Evolutionary conservation across 2,888 invertebrate species (phyloP), one percentile per base, ranked within the genome.

Genomic region (Rhamphomyia laevipes): DNA sequence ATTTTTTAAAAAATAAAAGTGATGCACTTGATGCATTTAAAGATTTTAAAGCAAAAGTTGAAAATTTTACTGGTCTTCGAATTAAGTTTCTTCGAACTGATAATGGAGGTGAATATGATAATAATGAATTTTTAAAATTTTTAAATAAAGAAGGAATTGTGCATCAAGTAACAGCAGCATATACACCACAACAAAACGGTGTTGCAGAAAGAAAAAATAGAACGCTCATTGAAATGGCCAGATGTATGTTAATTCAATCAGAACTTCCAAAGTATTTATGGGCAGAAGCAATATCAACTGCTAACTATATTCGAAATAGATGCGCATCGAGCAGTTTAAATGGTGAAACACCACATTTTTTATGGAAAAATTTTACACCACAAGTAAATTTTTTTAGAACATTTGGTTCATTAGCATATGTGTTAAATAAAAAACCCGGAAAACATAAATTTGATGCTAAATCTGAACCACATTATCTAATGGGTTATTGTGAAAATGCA

Each of bases 371-470:
- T 10, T 10, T 3, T 4, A 17, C 2, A 13, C 31, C 44, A 11
- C 15, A 15, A 31, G 33, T 44, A 12, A 31, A 12, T 17, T 44
- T 17, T 10, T 17, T 17, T 4, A 38, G 17, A 38, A 17, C 16
- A 10, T 44, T 44, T 15, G 44, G 44, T 10, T 17, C 31, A n/a
- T 11, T 30, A 10, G 44, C 31, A 9, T 44, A 15, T 30, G 31
- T 30, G 3, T 30, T 44, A 15, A 16, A 16, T 10, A 45, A 45
- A 18, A 17, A n/a, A 13, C 33, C 31, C 10, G 17, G 31, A 15
- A 44, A 57, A 48, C 55, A 16, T 16, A 57, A 56, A 47, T 45
- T 43, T n/a, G 51, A 53, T 41, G 5, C 47, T 18, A 54, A 50
- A 38, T 53, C 51, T 11, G 13, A 45, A 37, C 27, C 46, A 21